A percentile compares a stretch with the other conserved stretches of the same genome.
phyloP scores from a whole-genome alignment of 2,113 vertebrate species.

The Lichenostomus cassidix region DNA sequence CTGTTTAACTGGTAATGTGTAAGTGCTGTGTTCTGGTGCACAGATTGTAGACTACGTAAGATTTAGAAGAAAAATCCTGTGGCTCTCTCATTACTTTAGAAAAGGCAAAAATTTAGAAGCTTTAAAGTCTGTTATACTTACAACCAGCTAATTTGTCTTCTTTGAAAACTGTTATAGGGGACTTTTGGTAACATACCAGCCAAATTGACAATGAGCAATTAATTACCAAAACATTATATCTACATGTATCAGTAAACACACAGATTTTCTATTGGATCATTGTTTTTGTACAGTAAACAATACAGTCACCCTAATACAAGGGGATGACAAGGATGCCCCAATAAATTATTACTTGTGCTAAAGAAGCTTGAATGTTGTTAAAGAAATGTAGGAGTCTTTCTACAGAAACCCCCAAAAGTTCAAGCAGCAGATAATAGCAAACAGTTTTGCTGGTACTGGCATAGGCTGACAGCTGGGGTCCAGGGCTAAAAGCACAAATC shows the following conservation, averaged over 20 bases:
- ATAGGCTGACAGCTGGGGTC: neutral
- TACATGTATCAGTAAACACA: neutral
- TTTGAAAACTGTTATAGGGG: neutral
- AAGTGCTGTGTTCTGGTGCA: neutral
- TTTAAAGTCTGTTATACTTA: neutral
- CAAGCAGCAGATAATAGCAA: neutral
- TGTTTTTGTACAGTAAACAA: neutral
- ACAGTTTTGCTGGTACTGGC: neutral
- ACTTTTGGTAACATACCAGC: neutral
- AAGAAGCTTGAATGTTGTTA: neutral
- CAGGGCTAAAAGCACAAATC: neutral
- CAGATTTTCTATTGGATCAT: neutral
- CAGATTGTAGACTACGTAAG: neutral
- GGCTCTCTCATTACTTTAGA: neutral
- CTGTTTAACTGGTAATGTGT: neutral
- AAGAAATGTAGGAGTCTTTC: neutral
- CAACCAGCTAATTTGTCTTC: neutral
- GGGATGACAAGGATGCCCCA: neutral
- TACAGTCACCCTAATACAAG: neutral
- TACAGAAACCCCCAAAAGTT: neutral
- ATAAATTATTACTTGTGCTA: neutral
- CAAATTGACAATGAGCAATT: neutral
- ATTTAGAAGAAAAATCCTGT: neutral
- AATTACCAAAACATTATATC: neutral
- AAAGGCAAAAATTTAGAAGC: neutral